Base-by-base conservation (phyloP, 1,140 invertebrate species). In the Lysiphlebus fabarum region DNA sequence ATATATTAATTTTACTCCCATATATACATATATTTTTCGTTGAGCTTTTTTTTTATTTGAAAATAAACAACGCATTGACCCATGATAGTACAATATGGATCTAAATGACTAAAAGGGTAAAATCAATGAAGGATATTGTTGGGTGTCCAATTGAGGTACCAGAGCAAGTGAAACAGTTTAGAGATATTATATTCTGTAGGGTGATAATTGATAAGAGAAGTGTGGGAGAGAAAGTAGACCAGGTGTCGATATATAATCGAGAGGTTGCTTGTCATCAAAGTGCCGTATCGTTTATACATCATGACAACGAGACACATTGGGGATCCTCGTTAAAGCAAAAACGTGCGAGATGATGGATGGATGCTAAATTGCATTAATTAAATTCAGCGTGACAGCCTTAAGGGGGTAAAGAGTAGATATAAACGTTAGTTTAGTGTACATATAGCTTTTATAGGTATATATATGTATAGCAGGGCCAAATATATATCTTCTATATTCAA, bases 281-380 rank as follows among this genome's bases (percentile, higher is more conserved):
- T 76, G 68, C 53, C 47, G 51, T 48, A 49, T 43, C 33, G 61
- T 50, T 45, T 54, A 43, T 53, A 57, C 53, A 59, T 40, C 58
- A 60, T 44, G 44, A 47, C 38, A 43, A 12, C 53, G 50, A 56
- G 53, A 42, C 53, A 56, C 48, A 44, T 42, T 34, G 59, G 61
- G 56, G 61, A 68, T 66, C 68, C 74, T 77, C 71, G 75, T 77
- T 77, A 78, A 71, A 65, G 72, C 74, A 77, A 78, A 77, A 78
- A 78, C 70, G 74, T 71, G 70, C 70, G 70, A 74, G 76, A 78
- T 78, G 76, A 78, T 78, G 75, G 76, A 78, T 78, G 76, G 74
- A 77, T 75, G 71, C 70, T 77, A 77, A 78, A 78, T 78, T 78
- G 75, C 74, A 76, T 78, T 78, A 77, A 78, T 77, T 77, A 78